Base-by-base conservation (phyloP, 1,140 invertebrate species). In the Rhyacophila brunnea region DNA sequence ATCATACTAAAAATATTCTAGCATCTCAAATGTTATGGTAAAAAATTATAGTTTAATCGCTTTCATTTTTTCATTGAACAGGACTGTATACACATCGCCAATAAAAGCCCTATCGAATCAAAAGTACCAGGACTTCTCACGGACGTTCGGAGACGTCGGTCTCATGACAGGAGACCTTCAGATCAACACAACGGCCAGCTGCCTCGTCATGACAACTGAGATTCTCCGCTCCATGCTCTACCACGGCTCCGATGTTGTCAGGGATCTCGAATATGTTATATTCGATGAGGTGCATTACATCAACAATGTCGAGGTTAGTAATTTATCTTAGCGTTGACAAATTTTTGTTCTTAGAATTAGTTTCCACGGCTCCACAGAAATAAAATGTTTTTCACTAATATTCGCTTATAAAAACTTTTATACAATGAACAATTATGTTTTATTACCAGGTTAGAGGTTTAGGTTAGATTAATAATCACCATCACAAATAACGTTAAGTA, bases 201-300 rank as follows among this genome's bases (percentile, higher is more conserved):
- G 96, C 75, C 83, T 99, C 0, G 97, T 99, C 38, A 99, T 99
- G 96, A 99, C 98, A 0, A 99, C 98, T 1, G 98, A 99, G 83
- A 99, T 99, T 69, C 76, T 99, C 11, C 84, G 95, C 59, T 96
- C 93, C 0, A 98, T 99, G 96, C 73, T 99, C 1, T 99, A 98
- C 71, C 93, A 93, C 70, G 95, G 92, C 15, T 95, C 93, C 52
- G 95, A 98, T 70, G 87, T 96, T 49, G 90, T 98, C 2, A 82
- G 94, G 51, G 96, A 99, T 78, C 79, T 99, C 43, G 96, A 99
- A 73, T 99, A 95, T 84, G 97, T 99, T 2, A 96, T 99, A 67
- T 99, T 99, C 74, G 98, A 99, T 76, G 98, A 99, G 81, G 96
- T 99, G 18, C 97, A 99, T 75, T 99, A 99, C 69, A 95, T 99